Evolutionary conservation across 2,113 vertebrate genomes (phyloP), one percentile per base, ranked within the genome.

Genomic region (Cochlearius cochlearius): DNA sequence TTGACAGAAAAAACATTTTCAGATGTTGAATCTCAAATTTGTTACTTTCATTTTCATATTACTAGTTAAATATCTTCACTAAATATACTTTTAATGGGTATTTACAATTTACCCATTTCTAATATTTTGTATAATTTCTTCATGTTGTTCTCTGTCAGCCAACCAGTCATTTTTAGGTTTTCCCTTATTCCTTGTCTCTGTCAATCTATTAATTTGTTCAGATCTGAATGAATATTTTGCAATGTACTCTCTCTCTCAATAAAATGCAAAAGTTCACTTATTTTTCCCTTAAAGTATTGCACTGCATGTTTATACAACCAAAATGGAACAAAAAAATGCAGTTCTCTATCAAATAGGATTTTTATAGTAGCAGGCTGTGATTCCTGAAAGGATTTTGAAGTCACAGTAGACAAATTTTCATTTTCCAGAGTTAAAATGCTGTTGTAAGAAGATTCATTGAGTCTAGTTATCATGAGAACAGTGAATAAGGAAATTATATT

Each of bases 341-440:
- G 2, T 50, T 60, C 8, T 27, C 26, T 64, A 19, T 43, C 13
- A 13, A 41, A 34, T 14, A 0, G 0, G 1, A 55, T 45, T 66
- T 89, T 71, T 82, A 10, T 38, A 45, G 20, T 15, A 45, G 9
- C 7, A 25, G 21, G 3, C 11, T 63, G 4, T 77, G 55, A 71
- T 47, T 86, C 21, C 20, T 69, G 36, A 59, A 76, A 67, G 7
- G 5, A 23, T 71, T 84, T 67, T 21, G 30, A 30, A 13, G 22
- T 58, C 49, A 50, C 30, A 41, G 7, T 41, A 84, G 36, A 45
- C 5, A 68, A 60, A 75, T 64, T 58, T 92, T 58, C 41, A 71
- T 67, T 84, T 88, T 88, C 30, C 36, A 63, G 59, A 73, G 36
- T 39, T 67, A 32, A 92, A 93, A 68, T 71, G 4, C 4, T 75